Percentiles rank a stretch among this genome's conserved stretches.
These are phyloP conservation scores for Saccostrea cuccullata DNA, from an alignment of 1,140 invertebrate genomes.

Conservation along the genomic window DNA sequence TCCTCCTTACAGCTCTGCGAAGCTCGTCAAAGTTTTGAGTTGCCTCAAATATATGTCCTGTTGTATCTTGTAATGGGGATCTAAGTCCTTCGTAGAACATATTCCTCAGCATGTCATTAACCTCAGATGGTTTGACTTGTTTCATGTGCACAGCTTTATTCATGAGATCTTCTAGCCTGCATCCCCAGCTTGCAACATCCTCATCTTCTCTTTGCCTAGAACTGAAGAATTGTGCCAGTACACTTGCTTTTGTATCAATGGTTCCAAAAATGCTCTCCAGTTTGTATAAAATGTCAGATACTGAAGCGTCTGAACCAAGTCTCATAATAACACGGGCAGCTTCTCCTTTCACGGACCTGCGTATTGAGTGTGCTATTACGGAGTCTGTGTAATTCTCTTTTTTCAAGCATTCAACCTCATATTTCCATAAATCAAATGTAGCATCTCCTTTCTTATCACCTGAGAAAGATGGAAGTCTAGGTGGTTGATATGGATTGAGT, in stretches of 20 bases:
- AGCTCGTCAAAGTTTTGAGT: too few species aligned
- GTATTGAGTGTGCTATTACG: neutral
- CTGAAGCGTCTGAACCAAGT: slow-evolving; percentile 22
- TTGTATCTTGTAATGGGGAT: too few species aligned
- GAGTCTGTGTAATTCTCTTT: neutral
- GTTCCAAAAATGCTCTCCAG: slow-evolving; percentile 33
- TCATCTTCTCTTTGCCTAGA: slow-evolving; percentile 30
- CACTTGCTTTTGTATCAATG: neutral
- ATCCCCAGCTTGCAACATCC: slow-evolving; percentile 5
- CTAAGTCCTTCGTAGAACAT: too few species aligned
- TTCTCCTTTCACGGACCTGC: slow-evolving; percentile 12
- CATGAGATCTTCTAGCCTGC: slow-evolving; percentile 20
- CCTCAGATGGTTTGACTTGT: neutral
- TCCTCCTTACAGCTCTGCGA: too few species aligned
- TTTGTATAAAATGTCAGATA: slow-evolving; percentile 12
- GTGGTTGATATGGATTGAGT: too few species aligned
- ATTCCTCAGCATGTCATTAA: neutral
- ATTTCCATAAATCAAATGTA: slow-evolving; percentile 30
- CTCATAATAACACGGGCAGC: neutral
- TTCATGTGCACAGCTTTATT: neutral
- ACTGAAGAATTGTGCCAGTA: slow-evolving; percentile 22
- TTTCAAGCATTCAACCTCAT: slow-evolving; percentile 27
- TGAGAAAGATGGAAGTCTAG: slow-evolving; percentile 41
- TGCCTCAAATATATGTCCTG: too few species aligned
- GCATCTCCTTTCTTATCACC: slow-evolving; percentile 17